Conservation (phyloP, 2,888 invertebrate genomes). For the Diabrotica balteata region DNA sequence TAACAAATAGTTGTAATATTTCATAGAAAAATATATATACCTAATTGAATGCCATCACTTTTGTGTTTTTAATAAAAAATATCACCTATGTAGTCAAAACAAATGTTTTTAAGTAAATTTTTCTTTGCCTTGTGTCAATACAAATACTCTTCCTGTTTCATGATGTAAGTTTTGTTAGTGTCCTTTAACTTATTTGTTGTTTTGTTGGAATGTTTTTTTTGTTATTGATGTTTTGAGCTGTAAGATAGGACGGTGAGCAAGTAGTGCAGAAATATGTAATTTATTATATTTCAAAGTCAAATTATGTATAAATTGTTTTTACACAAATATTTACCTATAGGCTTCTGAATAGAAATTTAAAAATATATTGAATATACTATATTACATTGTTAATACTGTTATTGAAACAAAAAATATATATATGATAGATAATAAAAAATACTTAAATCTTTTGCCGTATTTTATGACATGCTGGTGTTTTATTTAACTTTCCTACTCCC, state of each 20-base stretch:
- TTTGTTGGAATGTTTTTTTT: slow-evolving; percentile 41
- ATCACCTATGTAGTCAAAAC: too few relatives aligned
- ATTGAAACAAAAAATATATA: slow-evolving; percentile 41
- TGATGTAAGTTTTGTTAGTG: neutral
- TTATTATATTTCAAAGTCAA: slow-evolving; percentile 42
- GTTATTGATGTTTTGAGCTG: slow-evolving; percentile 34
- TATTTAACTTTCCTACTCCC: too few relatives aligned
- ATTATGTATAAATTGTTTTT: slow-evolving; percentile 45
- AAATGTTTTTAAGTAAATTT: too few relatives aligned
- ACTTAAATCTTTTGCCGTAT: slow-evolving; percentile 2
- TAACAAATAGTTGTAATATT: too few relatives aligned
- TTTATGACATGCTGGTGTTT: neutral
- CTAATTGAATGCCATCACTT: too few relatives aligned
- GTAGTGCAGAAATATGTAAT: slow-evolving; percentile 26
- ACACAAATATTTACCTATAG: slow-evolving; percentile 43
- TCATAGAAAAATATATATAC: too few relatives aligned
- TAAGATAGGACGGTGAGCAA: slow-evolving; percentile 25
- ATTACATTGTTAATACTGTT: slow-evolving; percentile 54
- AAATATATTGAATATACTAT: slow-evolving; percentile 49
- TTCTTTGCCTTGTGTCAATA: too few relatives aligned
- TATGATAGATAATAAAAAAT: slow-evolving; percentile 48
- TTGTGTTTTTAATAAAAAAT: too few relatives aligned
- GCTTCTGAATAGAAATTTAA: slow-evolving; percentile 43
- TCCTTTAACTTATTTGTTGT: slow-evolving; percentile 29
- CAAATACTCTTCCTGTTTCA: too few relatives aligned